A percentile compares a stretch with the other conserved stretches of the same genome.
These are phyloP conservation scores for Thalassophryne amazonica DNA, from an alignment of 2,797 vertebrate genomes.

Conservation along the genomic window DNA sequence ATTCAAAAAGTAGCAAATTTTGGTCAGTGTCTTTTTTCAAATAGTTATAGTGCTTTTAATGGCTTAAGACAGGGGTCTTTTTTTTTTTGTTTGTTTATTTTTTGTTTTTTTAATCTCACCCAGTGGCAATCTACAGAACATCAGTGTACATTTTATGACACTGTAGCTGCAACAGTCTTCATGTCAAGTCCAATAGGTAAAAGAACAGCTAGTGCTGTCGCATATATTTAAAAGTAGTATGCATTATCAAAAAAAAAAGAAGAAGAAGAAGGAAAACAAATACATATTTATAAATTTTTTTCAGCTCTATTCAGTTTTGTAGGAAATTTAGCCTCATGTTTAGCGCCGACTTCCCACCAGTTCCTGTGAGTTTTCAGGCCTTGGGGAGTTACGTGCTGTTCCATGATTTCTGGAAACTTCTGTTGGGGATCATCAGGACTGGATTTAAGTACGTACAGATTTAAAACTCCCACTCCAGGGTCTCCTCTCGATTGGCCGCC, in stretches of 20 bases:
- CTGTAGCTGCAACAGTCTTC: slow-evolving; percentile 91
- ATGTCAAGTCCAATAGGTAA: slow-evolving; percentile 90
- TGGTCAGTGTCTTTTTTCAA: slow-evolving; percentile 89
- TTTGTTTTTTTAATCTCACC: slow-evolving; percentile 99
- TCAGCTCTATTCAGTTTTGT: slow-evolving; percentile 79
- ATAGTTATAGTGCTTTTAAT: slow-evolving; percentile 94
- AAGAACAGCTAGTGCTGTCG: slow-evolving; percentile 94
- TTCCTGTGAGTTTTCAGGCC: slow-evolving; percentile 40
- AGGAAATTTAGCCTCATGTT: slow-evolving; percentile 46
- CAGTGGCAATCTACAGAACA: slow-evolving; percentile 98
- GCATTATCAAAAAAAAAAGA: slow-evolving; percentile 91
- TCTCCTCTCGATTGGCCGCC: slow-evolving; percentile 95
- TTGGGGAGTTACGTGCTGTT: slow-evolving; percentile 50
- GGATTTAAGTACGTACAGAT: slow-evolving; percentile 10
- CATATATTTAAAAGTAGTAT: slow-evolving; percentile 96
- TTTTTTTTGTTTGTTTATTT: too few relatives aligned
- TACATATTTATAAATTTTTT: slow-evolving; percentile 91
- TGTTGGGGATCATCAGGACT: slow-evolving; percentile 33
- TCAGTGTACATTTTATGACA: slow-evolving; percentile 95
- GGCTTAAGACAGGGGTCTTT: slow-evolving; percentile 96
- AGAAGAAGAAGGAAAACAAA: slow-evolving; percentile 35
- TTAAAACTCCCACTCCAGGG: slow-evolving; percentile 97
- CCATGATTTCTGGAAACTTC: slow-evolving; percentile 51
- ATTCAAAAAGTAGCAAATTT: slow-evolving; percentile 88
- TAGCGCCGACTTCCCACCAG: slow-evolving; percentile 37